Evolutionary conservation across 2,113 vertebrate species (phyloP).

Genomic region (Mastomys natalensis): DNA sequence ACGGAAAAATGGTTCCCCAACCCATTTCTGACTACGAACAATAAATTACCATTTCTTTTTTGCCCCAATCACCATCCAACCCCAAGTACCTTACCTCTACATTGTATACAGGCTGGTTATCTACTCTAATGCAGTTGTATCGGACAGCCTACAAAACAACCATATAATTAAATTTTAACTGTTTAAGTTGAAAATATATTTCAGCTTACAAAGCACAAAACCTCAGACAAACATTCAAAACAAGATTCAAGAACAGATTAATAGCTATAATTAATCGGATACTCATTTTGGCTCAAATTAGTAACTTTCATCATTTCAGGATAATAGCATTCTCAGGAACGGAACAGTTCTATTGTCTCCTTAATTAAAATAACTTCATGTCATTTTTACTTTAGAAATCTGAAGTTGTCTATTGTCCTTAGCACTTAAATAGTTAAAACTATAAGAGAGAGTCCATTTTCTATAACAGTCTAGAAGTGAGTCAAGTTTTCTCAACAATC

Average conservation of each 20-base stretch:
- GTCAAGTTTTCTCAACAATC: conserved; percentile 1
- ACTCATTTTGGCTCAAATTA: conserved; percentile 5
- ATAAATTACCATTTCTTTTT: not conserved
- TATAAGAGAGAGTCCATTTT: conserved; percentile 20
- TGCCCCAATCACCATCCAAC: rapidly evolving
- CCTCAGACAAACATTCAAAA: conserved; percentile 33
- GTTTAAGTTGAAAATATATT: conserved; percentile 51
- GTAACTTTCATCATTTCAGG: conserved; percentile 14
- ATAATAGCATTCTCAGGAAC: not conserved
- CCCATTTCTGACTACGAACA: not conserved
- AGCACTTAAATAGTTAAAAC: conserved; percentile 41
- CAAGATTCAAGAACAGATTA: conserved; percentile 49
- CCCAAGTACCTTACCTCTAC: conserved; percentile 82
- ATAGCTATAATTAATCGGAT: conserved; percentile 54
- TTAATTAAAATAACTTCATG: conserved; percentile 40
- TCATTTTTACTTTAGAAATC: not conserved
- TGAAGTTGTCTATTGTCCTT: not conserved
- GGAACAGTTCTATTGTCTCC: not conserved
- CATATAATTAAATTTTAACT: conserved; percentile 64
- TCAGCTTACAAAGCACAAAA: conserved; percentile 51
- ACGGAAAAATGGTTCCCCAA: not conserved
- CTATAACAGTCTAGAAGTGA: not conserved
- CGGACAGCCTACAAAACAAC: conserved; percentile 84
- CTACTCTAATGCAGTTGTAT: conserved; percentile 72
- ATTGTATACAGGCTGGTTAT: conserved; percentile 69